Evolutionary conservation across 1,140 invertebrate species (phyloP), one percentile per base, ranked within the genome.

Genomic region (Battus philenor): DNA sequence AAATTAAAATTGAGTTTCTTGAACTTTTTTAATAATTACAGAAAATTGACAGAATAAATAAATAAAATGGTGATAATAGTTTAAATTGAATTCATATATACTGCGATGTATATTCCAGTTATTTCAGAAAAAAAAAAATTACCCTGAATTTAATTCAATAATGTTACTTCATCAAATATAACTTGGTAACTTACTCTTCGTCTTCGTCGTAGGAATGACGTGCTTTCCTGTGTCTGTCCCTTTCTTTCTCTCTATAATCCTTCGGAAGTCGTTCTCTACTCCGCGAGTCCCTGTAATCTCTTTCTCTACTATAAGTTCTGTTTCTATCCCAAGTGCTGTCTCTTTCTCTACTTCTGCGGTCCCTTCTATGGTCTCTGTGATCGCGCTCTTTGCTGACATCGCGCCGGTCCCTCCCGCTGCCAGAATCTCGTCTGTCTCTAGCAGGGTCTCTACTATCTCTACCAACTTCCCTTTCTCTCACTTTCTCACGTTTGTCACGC

Each of bases 271-370:
- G 65, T 26, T 86, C 73, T 44, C 83, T 75, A 50, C 81, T 85
- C 8, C 83, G 57, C 9, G 82, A 80, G 39, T 83, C 74, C 15
- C 79, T 70, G 29, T 80, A 78, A 32, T 86, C 80, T 44, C 83
- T 67, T 5, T 84, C 83, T 8, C 88, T 81, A 54, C 88, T 88
- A 38, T 89, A 88, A 36, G 86, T 88, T 20, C 88, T 88, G 29
- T 89, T 88, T 58, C 75, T 64, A 16, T 73, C 78, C 77, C 80
- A 81, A 11, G 66, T 60, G 20, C 78, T 73, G 31, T 79, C 76
- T 17, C 77, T 59, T 9, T 81, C 74, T 46, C 88, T 76, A 50
- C 88, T 86, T 6, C 79, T 59, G 3, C 72, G 41, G 12, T 76
- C 71, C 31, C 76, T 59, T 16, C 72, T 68, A 29, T 68, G 59